Evolutionary conservation across 2,888 invertebrate genomes (phyloP).

Genomic region (Selenia dentaria): DNA sequence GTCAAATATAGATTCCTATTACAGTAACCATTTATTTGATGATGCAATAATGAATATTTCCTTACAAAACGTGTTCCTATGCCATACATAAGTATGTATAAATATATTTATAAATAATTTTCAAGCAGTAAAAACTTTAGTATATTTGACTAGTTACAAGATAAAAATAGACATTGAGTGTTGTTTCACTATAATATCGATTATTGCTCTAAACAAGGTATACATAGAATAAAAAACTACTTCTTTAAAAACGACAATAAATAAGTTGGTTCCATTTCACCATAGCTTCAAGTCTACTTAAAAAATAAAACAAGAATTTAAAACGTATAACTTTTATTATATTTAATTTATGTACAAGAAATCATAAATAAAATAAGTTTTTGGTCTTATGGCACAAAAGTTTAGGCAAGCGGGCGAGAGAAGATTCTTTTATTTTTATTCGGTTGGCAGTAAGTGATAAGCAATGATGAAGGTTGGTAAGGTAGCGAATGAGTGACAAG

Average conservation of each 20-base stretch:
- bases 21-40: background rate
- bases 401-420: constrained; percentile 55
- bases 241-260: constrained; percentile 36
- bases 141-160: constrained; percentile 56
- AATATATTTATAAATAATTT: constrained; percentile 45
- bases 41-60: constrained; percentile 5
- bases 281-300: constrained; percentile 34
- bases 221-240: constrained; percentile 47
- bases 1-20: background rate
- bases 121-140: constrained; percentile 59
- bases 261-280: constrained; percentile 60
- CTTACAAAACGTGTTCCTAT: constrained; percentile 11
- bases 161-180: constrained; percentile 73
- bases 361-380: constrained; percentile 48
- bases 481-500: constrained; percentile 71
- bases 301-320: constrained; percentile 46
- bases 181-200: constrained; percentile 67
- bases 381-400: constrained; percentile 48
- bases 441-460: constrained; percentile 55
- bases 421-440: constrained; percentile 43
- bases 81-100: constrained; percentile 16
- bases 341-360: constrained; percentile 60
- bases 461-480: constrained; percentile 69
- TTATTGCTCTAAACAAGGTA: constrained; percentile 75
- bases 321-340: constrained; percentile 37